These are phyloP conservation scores for Tetramorium parvispinum DNA, from an alignment of 1,140 invertebrate species.

Conservation along the genomic window DNA sequence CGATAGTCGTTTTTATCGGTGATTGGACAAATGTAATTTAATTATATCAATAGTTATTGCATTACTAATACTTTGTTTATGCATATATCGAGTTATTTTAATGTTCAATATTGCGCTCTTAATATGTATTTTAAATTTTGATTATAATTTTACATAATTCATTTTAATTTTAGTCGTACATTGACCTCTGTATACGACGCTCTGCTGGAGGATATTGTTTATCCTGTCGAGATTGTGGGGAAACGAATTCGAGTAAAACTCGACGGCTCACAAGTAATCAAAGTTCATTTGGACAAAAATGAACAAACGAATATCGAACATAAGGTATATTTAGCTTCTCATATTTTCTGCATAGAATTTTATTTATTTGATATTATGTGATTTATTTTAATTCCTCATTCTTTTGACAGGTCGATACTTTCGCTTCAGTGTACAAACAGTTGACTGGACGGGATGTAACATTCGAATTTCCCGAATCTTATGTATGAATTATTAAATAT, in stretches of 20 bases:
- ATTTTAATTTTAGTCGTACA: constrained; percentile 90
- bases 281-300: constrained; percentile 99
- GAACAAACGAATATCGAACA: constrained; percentile 99
- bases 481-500: constrained; percentile 90
- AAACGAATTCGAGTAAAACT: constrained; percentile 98
- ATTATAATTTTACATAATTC: background rate
- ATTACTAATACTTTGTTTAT: background rate
- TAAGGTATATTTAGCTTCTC: constrained; percentile 90
- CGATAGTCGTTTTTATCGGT: constrained; percentile 73
- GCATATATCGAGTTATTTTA: background rate
- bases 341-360: background rate
- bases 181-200: constrained; percentile 99
- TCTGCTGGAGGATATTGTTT: constrained; percentile 98
- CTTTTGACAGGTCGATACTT: constrained; percentile 96
- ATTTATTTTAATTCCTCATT: constrained; percentile 54
- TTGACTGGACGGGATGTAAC: constrained; percentile 99
- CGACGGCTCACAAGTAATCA: constrained; percentile 98
- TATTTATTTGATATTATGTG: background rate
- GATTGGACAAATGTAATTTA: background rate
- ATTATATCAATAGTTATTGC: background rate
- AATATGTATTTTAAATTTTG: background rate
- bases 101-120: background rate
- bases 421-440: constrained; percentile 99
- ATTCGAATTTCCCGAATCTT: constrained; percentile 99
- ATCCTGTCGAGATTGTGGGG: constrained; percentile 99